Conservation (phyloP, 2,888 invertebrate species). For the Stenchaetothrips biformis region DNA sequence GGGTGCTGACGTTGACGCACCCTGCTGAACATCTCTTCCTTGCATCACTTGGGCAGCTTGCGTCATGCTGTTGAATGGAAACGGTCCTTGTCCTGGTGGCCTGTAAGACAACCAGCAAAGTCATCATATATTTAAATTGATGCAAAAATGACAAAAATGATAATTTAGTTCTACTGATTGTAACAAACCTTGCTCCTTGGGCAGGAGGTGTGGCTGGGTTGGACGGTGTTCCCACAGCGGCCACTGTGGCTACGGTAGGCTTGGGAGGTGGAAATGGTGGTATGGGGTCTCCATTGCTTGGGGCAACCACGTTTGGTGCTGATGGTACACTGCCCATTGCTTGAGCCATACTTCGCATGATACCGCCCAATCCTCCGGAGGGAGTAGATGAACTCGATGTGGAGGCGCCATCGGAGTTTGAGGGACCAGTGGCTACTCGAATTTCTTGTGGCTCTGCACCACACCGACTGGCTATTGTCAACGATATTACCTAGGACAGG, state of each 20-base stretch:
- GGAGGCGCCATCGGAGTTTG: neutral
- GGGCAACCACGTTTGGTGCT: constrained; percentile 78
- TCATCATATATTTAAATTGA: neutral
- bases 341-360: constrained; percentile 34
- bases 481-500: constrained; percentile 52
- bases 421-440: constrained; percentile 44
- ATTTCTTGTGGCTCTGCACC: constrained; percentile 68
- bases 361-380: constrained; percentile 5
- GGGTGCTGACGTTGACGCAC: constrained; percentile 29
- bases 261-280: constrained; percentile 45
- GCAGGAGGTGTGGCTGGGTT: constrained; percentile 33
- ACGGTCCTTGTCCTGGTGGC: constrained; percentile 53
- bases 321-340: constrained; percentile 27
- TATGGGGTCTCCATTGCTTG: constrained; percentile 68
- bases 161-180: constrained; percentile 34
- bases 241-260: constrained; percentile 40
- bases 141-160: neutral
- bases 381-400: neutral
- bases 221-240: constrained; percentile 37
- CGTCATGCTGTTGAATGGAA: constrained; percentile 88
- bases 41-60: constrained; percentile 79
- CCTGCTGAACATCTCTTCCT: constrained; percentile 52
- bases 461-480: constrained; percentile 59
- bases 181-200: constrained; percentile 1
- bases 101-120: constrained; percentile 34